Base-by-base conservation (phyloP, 2,888 invertebrate species). In the Gymnoscelis rufifasciata region DNA sequence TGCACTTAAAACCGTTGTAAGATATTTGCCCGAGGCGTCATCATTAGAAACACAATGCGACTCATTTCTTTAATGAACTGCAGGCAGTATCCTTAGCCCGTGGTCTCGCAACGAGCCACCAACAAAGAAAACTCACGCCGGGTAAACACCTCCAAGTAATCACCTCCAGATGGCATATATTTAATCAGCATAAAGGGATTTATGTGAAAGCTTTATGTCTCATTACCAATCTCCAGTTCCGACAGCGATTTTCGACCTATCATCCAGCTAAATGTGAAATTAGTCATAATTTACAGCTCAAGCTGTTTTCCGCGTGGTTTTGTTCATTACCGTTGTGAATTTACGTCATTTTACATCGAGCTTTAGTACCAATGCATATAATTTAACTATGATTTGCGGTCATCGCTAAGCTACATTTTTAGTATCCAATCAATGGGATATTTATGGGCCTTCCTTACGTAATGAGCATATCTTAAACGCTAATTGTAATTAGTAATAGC, bases 51-150 rank as follows among this genome's bases (percentile, higher is more conserved):
- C 35, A 19, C 58, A 61, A 68, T 67, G 68, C 58, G 62, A 55
- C 62, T 68, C 67, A 68, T 70, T 74, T 73, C 48, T 60, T 67
- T 75, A 73, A 76, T 73, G 74, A 77, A 75, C 78, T 69, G n/a
- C n/a, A n/a, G n/a, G n/a, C n/a, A n/a, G 77, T 76, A 66, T 59
- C 43, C 26, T 48, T 41, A 50, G 54, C 56, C 55, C 61, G 55
- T 19, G 15, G 11, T 19, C 19, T 19, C 35, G 31, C 8, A n/a
- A 7, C 13, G n/a, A 13, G 6, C n/a, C 7, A 10, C 19, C 10
- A 19, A 35, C 35, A 35, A 35, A 35, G 19, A 14, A 10, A 11
- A 35, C 15, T 14, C 31, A 4, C 31, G 15, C 6, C 31, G 4
- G 19, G 3, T 19, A 5, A 19, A 19, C 19, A n/a, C 31, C 31